Percentiles rank a stretch among this genome's conserved stretches.
phyloP scores from a whole-genome alignment of 2,888 invertebrate genomes.

The Trachelus tabidus region DNA sequence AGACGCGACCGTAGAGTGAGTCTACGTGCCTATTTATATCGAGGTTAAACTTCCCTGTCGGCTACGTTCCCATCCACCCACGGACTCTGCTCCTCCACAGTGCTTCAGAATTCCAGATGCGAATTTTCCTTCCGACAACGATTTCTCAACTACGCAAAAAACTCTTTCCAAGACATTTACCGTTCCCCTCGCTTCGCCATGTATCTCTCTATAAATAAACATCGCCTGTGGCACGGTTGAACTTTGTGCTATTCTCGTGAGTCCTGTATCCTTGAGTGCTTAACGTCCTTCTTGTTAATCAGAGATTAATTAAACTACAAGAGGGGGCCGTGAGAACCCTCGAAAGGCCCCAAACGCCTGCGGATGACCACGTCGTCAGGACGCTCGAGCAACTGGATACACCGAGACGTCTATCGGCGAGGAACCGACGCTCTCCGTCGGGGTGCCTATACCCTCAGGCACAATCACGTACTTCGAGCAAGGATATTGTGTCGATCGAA shows the following conservation, averaged over 20 bases:
- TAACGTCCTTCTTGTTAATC: neutral
- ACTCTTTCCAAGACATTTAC: neutral
- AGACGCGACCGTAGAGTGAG: neutral
- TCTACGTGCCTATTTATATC: neutral
- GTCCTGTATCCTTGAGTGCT: neutral
- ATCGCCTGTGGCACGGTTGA: neutral
- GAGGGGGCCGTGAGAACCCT: neutral
- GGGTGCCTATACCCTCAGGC: neutral
- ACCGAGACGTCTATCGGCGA: neutral
- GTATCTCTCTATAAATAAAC: neutral
- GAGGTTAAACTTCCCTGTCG: neutral
- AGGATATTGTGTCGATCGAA: neutral
- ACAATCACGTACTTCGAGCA: neutral
- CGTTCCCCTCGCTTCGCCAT: neutral
- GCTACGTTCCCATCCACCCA: neutral
- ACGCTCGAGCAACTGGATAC: neutral
- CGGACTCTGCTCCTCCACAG: neutral
- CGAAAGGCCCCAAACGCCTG: neutral
- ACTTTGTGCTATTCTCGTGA: neutral
- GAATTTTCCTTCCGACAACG: neutral
- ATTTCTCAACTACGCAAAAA: neutral
- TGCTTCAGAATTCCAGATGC: neutral
- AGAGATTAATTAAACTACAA: neutral
- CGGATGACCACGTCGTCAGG: neutral
- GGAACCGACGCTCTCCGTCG: neutral